Base-by-base conservation (phyloP, 2,113 vertebrate genomes). In the Cygnus buccinator region DNA sequence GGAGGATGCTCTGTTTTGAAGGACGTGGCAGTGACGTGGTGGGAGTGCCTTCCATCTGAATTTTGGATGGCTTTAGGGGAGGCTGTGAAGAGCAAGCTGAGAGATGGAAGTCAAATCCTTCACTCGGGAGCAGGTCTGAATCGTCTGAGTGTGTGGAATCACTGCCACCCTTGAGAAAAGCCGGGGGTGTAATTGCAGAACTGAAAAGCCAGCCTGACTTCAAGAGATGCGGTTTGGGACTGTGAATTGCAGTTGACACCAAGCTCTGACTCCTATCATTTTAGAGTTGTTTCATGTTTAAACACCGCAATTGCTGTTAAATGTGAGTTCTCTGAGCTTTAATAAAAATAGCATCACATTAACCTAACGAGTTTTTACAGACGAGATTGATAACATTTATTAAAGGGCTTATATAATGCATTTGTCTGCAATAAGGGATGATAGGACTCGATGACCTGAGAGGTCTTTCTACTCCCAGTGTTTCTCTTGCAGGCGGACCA, bases 291-390 rank as follows among this genome's bases (percentile, higher is more conserved):
- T 89, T 73, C 54, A 10, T 87, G 76, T 89, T 87, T 89, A 43
- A 91, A 23, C 81, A 55, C 58, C 20, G 78, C 89, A 91, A 90
- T 94, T 89, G 75, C 70, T 1, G 6, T 46, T 85, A 95, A 95
- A 91, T 0, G 2, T 48, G 43, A 83, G 39, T 66, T 84, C 89
- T 62, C 77, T 58, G 54, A 66, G 86, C 77, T 92, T 93, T 73
- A 89, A 89, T 93, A 92, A 88, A 92, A 96, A 95, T 90, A 95
- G 70, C 90, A 89, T 11, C 83, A 66, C 89, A 87, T 97, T 96
- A 95, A 95, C 84, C 78, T 94, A 94, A 95, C 0, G 41, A 91
- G 63, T 63, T 58, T 94, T 75, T 93, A 68, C 74, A 55, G 89
- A 14, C 0, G 2, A 65, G 48, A 93, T 89, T 93, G 94, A 87